phyloP scores from a whole-genome alignment of 2,113 vertebrate species.

The Crotophaga sulcirostris region DNA sequence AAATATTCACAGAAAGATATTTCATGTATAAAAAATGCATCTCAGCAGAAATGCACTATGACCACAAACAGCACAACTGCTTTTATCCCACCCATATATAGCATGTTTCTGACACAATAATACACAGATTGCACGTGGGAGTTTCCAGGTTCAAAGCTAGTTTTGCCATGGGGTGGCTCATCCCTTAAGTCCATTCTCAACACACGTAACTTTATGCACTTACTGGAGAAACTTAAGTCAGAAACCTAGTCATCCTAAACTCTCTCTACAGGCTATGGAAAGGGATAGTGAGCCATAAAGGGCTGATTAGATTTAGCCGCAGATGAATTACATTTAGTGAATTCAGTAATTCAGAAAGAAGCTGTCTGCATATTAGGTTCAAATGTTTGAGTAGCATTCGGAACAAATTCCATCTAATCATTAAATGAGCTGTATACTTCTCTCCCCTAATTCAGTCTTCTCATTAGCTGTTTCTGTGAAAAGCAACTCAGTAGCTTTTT shows the following conservation, averaged over 20 bases:
- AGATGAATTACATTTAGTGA: background rate
- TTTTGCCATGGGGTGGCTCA: background rate
- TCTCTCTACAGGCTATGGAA: background rate
- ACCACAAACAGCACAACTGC: background rate
- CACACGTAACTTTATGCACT: background rate
- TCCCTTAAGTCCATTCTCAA: constrained; percentile 3
- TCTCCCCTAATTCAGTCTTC: background rate
- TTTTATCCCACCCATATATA: background rate
- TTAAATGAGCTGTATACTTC: background rate
- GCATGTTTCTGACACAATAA: background rate
- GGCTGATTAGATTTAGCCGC: background rate
- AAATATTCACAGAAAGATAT: constrained; percentile 18
- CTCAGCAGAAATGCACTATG: background rate
- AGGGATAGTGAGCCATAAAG: background rate
- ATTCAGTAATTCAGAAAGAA: background rate
- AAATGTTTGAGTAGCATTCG: background rate
- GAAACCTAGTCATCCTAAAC: background rate
- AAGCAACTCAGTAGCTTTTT: background rate
- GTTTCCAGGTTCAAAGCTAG: background rate
- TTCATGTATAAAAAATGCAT: background rate
- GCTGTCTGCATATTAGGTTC: background rate
- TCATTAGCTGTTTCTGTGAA: background rate
- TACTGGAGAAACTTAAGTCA: background rate
- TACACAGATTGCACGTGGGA: constrained; percentile 19
- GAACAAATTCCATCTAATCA: background rate